phyloP scores from a whole-genome alignment of 2,797 vertebrate genomes.

The Spea hammondii region DNA sequence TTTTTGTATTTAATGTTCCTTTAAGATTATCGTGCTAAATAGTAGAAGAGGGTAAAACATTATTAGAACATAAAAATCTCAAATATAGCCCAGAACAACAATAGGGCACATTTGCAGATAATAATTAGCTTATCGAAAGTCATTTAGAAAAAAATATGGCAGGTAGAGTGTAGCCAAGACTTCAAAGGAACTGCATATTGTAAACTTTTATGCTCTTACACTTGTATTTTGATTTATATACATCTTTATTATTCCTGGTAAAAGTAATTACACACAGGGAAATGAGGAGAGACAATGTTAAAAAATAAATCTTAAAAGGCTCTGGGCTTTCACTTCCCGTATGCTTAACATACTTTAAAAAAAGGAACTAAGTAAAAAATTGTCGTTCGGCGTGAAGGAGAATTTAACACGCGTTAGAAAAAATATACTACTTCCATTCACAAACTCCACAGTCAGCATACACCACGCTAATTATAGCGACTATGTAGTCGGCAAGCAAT shows the following conservation, averaged over 20 bases:
- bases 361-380: not conserved
- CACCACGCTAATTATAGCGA: slow-evolving; percentile 13
- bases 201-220: slow-evolving; percentile 35
- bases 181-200: slow-evolving; percentile 31
- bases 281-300: slow-evolving; percentile 28
- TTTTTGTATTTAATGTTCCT: no score
- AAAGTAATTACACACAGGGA: slow-evolving; percentile 41
- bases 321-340: slow-evolving; percentile 11
- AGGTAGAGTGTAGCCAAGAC: slow-evolving; percentile 8
- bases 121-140: slow-evolving; percentile 30
- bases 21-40: no score
- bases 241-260: slow-evolving; percentile 33
- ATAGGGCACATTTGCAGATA: not conserved
- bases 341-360: not conserved
- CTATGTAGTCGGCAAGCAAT: slow-evolving; percentile 29
- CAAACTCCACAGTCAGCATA: slow-evolving; percentile 11
- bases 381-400: slow-evolving; percentile 1
- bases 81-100: not conserved
- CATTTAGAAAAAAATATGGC: slow-evolving; percentile 33
- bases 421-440: slow-evolving; percentile 15
- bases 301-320: slow-evolving; percentile 38
- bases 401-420: not conserved
- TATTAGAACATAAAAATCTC: not conserved
- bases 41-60: no score
- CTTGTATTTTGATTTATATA: slow-evolving; percentile 49